Conservation (phyloP, 2,113 vertebrate genomes). For the Peromyscus polionotus region DNA sequence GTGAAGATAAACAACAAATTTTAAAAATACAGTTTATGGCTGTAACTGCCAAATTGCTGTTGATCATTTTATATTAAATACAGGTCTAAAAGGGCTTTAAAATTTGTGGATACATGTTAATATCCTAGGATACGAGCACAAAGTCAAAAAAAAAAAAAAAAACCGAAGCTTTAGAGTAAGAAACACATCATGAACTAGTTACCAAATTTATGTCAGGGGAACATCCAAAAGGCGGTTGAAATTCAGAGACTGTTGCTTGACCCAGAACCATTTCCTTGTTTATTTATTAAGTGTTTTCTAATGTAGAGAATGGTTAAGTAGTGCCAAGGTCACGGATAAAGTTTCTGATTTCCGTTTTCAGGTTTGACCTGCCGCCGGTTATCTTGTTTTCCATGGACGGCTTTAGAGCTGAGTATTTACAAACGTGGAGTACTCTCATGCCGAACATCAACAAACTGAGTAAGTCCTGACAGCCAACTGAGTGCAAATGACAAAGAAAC, state of each 20-base stretch:
- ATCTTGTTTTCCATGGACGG: constrained; percentile 97
- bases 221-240: not conserved
- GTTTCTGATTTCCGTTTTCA: constrained; percentile 79
- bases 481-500: not conserved
- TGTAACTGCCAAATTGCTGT: not conserved
- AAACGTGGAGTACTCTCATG: constrained; percentile 88
- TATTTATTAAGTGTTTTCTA: constrained; percentile 16
- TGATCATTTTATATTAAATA: not conserved
- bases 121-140: not conserved
- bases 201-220: not conserved
- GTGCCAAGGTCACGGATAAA: not conserved
- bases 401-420: constrained; percentile 94
- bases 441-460: constrained; percentile 94
- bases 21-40: not conserved
- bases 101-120: not conserved
- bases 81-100: not conserved
- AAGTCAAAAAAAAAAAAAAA: not conserved
- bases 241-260: not conserved
- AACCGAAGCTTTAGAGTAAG: not conserved
- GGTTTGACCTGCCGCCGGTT: constrained; percentile 93
- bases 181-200: not conserved
- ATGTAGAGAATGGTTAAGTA: not conserved
- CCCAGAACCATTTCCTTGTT: not conserved
- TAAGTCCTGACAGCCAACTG: constrained; percentile 85
- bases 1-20: not conserved